These are phyloP conservation scores for Epizoanthus rinbou DNA, from an alignment of 92 coral and sea anemone species.

Conservation along the genomic window DNA sequence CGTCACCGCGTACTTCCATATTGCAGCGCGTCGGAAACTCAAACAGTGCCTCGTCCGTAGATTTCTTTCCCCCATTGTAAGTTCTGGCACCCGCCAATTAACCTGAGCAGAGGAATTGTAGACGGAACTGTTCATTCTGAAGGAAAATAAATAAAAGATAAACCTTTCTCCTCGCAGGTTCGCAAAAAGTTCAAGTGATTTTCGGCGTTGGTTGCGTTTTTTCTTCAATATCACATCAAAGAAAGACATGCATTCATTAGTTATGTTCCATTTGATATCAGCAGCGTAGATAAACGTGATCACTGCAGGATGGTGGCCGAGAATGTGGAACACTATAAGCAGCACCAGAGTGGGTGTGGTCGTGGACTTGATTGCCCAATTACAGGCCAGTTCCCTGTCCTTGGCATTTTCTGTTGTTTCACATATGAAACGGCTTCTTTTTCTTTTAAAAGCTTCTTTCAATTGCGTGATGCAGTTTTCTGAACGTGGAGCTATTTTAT, in stretches of 20 bases:
- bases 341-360: slow-evolving; percentile 1
- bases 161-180: not conserved
- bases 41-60: not conserved
- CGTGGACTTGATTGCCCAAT: not conserved
- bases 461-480: not conserved
- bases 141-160: not conserved
- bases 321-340: slow-evolving; percentile 6
- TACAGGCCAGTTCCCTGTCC: not conserved
- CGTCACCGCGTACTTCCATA: slow-evolving; percentile 1
- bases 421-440: too few relatives aligned
- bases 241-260: not conserved
- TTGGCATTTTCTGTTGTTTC: not conserved
- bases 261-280: slow-evolving; percentile 4
- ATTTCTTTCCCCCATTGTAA: not conserved
- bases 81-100: not conserved
- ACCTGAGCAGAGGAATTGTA: not conserved
- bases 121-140: slow-evolving; percentile 18
- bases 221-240: slow-evolving; percentile 7
- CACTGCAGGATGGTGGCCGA: not conserved
- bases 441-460: not conserved
- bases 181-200: not conserved
- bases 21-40: not conserved
- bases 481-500: not conserved
- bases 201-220: not conserved
- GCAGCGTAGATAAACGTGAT: slow-evolving; percentile 6